Evolutionary conservation across 2,797 vertebrate genomes (phyloP).

Genomic region (Glyptemys insculpta): DNA sequence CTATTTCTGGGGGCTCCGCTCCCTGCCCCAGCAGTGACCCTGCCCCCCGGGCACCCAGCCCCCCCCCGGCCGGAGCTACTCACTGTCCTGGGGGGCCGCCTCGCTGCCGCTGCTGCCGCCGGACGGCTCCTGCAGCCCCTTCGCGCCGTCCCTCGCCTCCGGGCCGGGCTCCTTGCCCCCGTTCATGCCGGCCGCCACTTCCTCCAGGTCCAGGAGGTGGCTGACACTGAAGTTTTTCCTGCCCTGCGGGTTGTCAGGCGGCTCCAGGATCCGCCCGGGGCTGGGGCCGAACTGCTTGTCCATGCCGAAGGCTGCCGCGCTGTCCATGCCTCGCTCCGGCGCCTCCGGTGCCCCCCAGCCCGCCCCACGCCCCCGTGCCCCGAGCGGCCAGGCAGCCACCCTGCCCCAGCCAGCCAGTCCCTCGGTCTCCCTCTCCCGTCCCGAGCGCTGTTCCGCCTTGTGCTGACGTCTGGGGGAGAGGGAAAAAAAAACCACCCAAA

Average conservation of each 20-base stretch:
- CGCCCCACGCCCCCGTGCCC: neutral
- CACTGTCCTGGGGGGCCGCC: constrained; percentile 83
- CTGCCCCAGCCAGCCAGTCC: neutral
- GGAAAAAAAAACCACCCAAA: constrained; percentile 24
- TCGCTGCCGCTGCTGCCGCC: constrained; percentile 86
- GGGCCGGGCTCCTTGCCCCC: constrained; percentile 66
- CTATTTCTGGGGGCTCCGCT: too few relatives aligned
- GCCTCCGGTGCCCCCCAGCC: constrained; percentile 34
- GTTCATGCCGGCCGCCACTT: constrained; percentile 82
- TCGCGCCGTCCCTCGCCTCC: constrained; percentile 64
- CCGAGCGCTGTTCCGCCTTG: constrained; percentile 69
- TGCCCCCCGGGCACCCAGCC: neutral
- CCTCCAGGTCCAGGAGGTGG: constrained; percentile 86
- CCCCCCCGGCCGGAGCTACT: constrained; percentile 47
- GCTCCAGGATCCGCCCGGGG: constrained; percentile 75
- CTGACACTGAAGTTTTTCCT: constrained; percentile 87
- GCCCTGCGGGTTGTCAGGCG: constrained; percentile 79
- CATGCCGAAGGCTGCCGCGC: constrained; percentile 78
- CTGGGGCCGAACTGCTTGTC: constrained; percentile 80
- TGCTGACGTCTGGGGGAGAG: constrained; percentile 75
- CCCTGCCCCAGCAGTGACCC: neutral
- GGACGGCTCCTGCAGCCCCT: constrained; percentile 78
- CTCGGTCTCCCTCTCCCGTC: neutral
- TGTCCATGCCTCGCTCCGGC: constrained; percentile 78
- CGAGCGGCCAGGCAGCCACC: neutral